Percentiles rank a stretch among this genome's conserved stretches.
Evolutionary conservation across 2,113 vertebrate genomes (phyloP).

Genomic region (Sus scrofa): T2T-Sscrofa CM000816.6:41834501-41835000

Average conservation of each 20-base stretch:
- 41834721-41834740: neutral
- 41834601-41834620: neutral
- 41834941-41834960: conserved; percentile 68
- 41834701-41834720: neutral
- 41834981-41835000: conserved; percentile 80
- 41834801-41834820: neutral
- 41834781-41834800: neutral
- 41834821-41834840: conserved; percentile 10
- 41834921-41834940: conserved; percentile 64
- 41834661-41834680: neutral
- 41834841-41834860: conserved; percentile 54
- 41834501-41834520: neutral
- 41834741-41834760: neutral
- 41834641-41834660: neutral
- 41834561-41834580: neutral
- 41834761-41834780: neutral
- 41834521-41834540: neutral
- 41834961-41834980: conserved; percentile 66
- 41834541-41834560: neutral
- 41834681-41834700: neutral
- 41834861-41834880: neutral
- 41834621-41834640: neutral
- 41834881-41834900: conserved; percentile 24
- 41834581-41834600: neutral
- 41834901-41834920: conserved; percentile 2